These are phyloP conservation scores for Psilanteris sp. DNA, from an alignment of 1,140 invertebrate genomes.

Conservation along the genomic window DNA sequence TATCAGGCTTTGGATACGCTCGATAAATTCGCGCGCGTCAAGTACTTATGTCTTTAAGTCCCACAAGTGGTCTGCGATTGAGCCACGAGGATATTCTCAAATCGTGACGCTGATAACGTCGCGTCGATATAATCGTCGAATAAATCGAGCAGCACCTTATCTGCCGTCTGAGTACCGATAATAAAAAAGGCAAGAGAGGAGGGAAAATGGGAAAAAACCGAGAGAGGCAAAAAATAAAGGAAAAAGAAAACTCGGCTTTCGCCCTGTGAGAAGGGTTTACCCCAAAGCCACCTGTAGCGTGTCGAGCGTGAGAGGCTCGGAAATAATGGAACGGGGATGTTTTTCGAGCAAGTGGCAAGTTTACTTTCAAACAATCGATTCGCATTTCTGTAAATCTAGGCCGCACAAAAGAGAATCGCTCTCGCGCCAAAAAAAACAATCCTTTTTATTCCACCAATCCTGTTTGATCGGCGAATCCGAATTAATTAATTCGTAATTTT, in stretches of 20 bases:
- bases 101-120: slow-evolving; percentile 42
- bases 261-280: slow-evolving; percentile 60
- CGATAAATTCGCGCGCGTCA: slow-evolving; percentile 52
- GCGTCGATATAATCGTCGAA: slow-evolving; percentile 52
- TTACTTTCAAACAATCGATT: slow-evolving; percentile 63
- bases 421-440: slow-evolving; percentile 24
- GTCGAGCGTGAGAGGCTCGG: slow-evolving; percentile 60
- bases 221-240: slow-evolving; percentile 45
- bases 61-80: slow-evolving; percentile 55
- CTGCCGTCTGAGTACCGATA: slow-evolving; percentile 47
- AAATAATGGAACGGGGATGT: slow-evolving; percentile 64
- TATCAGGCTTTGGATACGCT: slow-evolving; percentile 30
- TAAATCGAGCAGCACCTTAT: slow-evolving; percentile 63
- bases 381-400: slow-evolving; percentile 56
- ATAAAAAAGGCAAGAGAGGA: slow-evolving; percentile 26
- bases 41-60: slow-evolving; percentile 58
- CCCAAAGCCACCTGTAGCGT: slow-evolving; percentile 62
- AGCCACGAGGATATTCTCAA: slow-evolving; percentile 43
- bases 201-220: slow-evolving; percentile 14
- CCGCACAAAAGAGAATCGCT: slow-evolving; percentile 58
- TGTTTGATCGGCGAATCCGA: slow-evolving; percentile 12
- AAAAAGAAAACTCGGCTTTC: slow-evolving; percentile 58
- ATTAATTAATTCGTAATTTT: slow-evolving; percentile 37
- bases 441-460: slow-evolving; percentile 17
- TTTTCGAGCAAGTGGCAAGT: slow-evolving; percentile 61